Conservation (phyloP, 2,888 invertebrate genomes). For the Phortica magna region DNA sequence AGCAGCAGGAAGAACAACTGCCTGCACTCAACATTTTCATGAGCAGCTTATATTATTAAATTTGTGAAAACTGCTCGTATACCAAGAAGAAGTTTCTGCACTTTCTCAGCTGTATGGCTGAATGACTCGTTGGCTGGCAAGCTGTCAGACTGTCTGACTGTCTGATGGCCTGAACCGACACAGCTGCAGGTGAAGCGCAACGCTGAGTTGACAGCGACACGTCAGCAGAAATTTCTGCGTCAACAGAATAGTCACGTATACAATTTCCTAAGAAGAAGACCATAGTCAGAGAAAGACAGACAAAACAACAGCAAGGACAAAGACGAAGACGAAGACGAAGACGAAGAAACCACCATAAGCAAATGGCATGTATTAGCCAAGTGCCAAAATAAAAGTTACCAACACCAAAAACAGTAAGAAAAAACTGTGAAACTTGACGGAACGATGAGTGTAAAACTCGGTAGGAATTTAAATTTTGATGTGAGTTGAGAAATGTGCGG, state of each 20-base stretch:
- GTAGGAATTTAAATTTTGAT: conserved; percentile 24
- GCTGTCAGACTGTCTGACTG: too few species aligned
- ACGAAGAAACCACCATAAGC: conserved; percentile 55
- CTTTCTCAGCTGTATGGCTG: neutral
- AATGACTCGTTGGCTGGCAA: too few species aligned
- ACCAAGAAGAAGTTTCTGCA: neutral
- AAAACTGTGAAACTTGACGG: neutral
- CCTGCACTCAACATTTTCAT: conserved; percentile 4
- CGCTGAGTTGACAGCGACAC: conserved; percentile 62
- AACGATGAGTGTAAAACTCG: neutral
- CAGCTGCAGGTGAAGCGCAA: conserved; percentile 63
- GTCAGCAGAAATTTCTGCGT: conserved; percentile 61
- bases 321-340: neutral
- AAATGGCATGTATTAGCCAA: conserved; percentile 51
- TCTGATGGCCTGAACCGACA: neutral
- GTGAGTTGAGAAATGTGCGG: neutral
- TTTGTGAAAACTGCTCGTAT: conserved; percentile 10
- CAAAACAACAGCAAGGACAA: neutral
- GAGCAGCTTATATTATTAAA: conserved; percentile 37
- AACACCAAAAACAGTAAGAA: neutral
- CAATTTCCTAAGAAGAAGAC: neutral
- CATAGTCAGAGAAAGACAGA: neutral
- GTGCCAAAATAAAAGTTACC: conserved; percentile 12
- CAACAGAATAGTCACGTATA: conserved; percentile 28
- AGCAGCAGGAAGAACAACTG: neutral